Base-by-base conservation (phyloP, 1,140 invertebrate species). In the Eurosta solidaginis region DNA sequence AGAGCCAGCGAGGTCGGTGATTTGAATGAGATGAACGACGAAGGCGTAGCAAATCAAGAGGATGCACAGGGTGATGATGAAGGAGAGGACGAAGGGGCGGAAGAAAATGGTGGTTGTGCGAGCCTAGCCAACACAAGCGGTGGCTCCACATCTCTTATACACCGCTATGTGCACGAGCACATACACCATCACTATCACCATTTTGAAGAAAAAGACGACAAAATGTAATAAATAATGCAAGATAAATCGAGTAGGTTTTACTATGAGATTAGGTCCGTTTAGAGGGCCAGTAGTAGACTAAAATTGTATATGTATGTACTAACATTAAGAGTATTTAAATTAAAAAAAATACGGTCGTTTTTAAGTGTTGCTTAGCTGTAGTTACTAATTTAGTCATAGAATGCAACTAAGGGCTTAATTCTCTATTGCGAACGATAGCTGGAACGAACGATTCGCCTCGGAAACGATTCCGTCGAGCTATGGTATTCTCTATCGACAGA, bases 121-220 rank as follows among this genome's bases (percentile, higher is more conserved):
- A 54, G 17, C 44, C 44, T 27, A 3, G 74, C 68, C 9, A 77
- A 76, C 47, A 87, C 83, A 20, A 85, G 83, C 68, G 49, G 79
- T 54, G 74, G 80, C 25, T 82, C 85, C 59, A 83, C 84, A 25
- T 88, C 88, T 2, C 84, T 88, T 76, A 87, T 88, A 17, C 88
- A 89, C 80, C 83, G 88, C 83, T 94, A 95, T 85, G 92, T 95
- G 77, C 94, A 95, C 82, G 93, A 95, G 84, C 94, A 95, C 81
- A 93, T 94, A 81, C 94, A 95, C 85, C 94, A 95, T 88, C 94
- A 95, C 83, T 94, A 95, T 88, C 93, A 95, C 88, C 94, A 95
- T 88, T 94, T 89, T 78, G 88, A 88, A 80, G 87, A 88, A 79
- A 86, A 88, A 77, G 78, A 79, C 49, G 78, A 79, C n/a, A 45